Percentiles rank a stretch among this genome's conserved stretches.
These are phyloP conservation scores for Arge pagana DNA, from an alignment of 2,888 invertebrate species.

Conservation along the genomic window DNA sequence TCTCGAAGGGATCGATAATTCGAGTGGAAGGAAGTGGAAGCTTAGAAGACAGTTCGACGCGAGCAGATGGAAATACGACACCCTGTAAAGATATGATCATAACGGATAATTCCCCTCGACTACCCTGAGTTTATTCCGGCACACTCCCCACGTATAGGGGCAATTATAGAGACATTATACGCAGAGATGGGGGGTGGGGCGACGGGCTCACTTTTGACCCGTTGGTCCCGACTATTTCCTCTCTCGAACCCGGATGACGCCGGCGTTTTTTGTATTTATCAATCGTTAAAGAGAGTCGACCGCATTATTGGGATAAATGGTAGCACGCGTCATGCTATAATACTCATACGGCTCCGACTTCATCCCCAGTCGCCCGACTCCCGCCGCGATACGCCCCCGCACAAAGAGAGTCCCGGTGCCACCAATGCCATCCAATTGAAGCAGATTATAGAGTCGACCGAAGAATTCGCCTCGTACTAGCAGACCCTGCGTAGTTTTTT, in stretches of 20 bases:
- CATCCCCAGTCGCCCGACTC: constrained; percentile 24
- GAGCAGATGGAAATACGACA: too few relatives aligned
- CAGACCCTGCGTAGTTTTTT: constrained; percentile 55
- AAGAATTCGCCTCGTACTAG: constrained; percentile 51
- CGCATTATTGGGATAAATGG: constrained; percentile 57
- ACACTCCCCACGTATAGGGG: constrained; percentile 7
- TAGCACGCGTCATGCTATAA: constrained; percentile 54
- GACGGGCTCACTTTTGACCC: constrained; percentile 31
- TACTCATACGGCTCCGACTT: constrained; percentile 39
- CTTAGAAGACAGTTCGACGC: too few relatives aligned
- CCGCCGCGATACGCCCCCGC: constrained; percentile 34
- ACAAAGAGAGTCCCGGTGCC: constrained; percentile 31
- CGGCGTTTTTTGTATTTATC: constrained; percentile 50
- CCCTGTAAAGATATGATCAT: too few relatives aligned
- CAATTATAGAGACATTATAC: constrained; percentile 6
- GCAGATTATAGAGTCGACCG: constrained; percentile 54
- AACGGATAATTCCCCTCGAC: too few relatives aligned
- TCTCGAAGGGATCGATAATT: too few relatives aligned
- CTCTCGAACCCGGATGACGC: constrained; percentile 47
- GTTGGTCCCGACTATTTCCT: constrained; percentile 42
- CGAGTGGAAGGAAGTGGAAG: too few relatives aligned
- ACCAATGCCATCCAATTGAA: constrained; percentile 50
- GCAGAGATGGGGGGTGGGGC: not conserved
- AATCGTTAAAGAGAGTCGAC: constrained; percentile 49
- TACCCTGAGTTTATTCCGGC: too few relatives aligned